Percentiles rank a stretch among this genome's conserved stretches.
Evolutionary conservation across 2,888 invertebrate genomes (phyloP).

Genomic region (Synergus japonicus): DNA sequence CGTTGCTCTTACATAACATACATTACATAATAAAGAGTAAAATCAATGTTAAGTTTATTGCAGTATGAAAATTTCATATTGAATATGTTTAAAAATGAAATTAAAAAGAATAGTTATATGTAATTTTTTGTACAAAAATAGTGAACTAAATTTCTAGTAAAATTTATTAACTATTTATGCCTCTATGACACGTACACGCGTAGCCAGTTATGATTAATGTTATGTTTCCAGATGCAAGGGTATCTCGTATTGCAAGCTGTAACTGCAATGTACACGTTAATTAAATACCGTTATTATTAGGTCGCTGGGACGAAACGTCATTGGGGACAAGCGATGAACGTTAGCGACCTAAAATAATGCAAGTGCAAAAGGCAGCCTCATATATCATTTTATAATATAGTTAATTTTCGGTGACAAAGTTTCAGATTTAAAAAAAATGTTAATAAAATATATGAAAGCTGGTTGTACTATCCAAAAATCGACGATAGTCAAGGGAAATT

Average conservation of each 20-base stretch:
- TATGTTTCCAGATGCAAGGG: constrained; percentile 28
- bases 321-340: neutral
- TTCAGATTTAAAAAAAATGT: too few relatives aligned
- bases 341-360: neutral
- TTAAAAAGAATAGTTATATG: neutral
- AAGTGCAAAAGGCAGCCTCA: neutral
- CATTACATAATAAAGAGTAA: neutral
- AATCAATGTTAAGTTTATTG: neutral
- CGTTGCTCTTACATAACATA: neutral
- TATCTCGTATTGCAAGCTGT: constrained; percentile 15
- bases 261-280: constrained; percentile 37
- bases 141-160: neutral
- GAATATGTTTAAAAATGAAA: neutral
- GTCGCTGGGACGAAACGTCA: neutral
- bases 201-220: constrained; percentile 37
- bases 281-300: constrained; percentile 32
- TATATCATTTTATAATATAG: neutral
- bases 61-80: neutral
- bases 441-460: too few relatives aligned
- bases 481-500: too few relatives aligned
- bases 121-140: neutral
- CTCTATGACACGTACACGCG: neutral
- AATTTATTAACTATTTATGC: neutral
- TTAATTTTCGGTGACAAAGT: neutral
- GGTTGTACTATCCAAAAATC: too few relatives aligned